Percentiles rank a stretch among this genome's conserved stretches.
Evolutionary conservation across 2,888 invertebrate species (phyloP).

Genomic region (Hipparchia sbordonii): DNA sequence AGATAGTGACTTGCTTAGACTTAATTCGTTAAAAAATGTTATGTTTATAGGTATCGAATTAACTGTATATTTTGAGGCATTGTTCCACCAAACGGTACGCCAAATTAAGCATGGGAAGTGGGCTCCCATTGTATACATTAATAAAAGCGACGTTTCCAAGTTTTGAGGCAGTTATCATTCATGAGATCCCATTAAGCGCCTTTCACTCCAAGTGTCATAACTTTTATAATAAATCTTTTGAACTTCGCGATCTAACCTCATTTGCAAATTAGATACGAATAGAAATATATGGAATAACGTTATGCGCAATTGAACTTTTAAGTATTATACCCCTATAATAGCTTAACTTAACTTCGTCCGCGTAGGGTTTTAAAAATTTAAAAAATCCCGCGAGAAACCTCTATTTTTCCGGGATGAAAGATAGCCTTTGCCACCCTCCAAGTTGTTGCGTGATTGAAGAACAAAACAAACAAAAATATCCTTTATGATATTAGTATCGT

Average conservation of each 20-base stretch:
- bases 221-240: constrained; percentile 19
- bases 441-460: no score
- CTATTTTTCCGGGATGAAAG: no score
- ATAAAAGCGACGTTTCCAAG: constrained; percentile 54
- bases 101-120: constrained; percentile 78
- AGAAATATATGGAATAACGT: not conserved
- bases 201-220: constrained; percentile 21
- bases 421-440: no score
- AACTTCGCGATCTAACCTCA: constrained; percentile 1
- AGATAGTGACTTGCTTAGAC: constrained; percentile 9
- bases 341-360: no score
- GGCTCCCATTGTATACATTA: constrained; percentile 68
- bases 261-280: constrained; percentile 2
- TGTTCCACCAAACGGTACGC: constrained; percentile 73
- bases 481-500: not conserved
- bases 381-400: no score
- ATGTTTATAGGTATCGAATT: constrained; percentile 33
- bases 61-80: constrained; percentile 59
- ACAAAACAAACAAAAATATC: no score
- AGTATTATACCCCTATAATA: no score
- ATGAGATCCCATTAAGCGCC: constrained; percentile 20
- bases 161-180: constrained; percentile 34
- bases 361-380: no score
- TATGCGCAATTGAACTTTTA: not conserved
- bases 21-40: constrained; percentile 10